phyloP scores from a whole-genome alignment of 2,888 invertebrate species.

The Tinea pellionella region DNA sequence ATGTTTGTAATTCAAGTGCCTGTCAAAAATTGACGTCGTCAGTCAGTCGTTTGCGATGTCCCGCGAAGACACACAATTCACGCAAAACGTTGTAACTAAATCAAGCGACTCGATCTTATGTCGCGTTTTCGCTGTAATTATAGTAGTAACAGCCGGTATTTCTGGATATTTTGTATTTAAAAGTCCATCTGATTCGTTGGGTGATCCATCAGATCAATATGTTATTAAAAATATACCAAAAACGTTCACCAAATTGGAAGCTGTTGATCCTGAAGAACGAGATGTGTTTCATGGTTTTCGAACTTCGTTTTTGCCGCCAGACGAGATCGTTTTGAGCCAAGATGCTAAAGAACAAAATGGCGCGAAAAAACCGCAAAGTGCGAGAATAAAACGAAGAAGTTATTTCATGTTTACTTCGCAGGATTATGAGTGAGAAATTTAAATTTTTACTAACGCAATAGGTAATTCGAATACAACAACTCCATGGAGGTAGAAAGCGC shows the following conservation, averaged over 20 bases:
- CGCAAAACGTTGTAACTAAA: background rate
- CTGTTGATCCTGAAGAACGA: constrained; percentile 63
- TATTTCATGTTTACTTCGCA: constrained; percentile 26
- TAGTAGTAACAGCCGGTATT: background rate
- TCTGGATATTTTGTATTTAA: constrained; percentile 28
- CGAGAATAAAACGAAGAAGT: constrained; percentile 47
- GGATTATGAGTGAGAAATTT: constrained; percentile 41
- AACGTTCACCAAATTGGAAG: constrained; percentile 44
- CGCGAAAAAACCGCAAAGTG: constrained; percentile 19
- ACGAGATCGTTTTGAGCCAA: constrained; percentile 54
- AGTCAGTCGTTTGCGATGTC: constrained; percentile 4
- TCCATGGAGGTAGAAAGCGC: too few relatives aligned
- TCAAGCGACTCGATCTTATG: background rate
- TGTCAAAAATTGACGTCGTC: background rate
- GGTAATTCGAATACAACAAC: too few relatives aligned
- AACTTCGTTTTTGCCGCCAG: constrained; percentile 72
- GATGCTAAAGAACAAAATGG: constrained; percentile 26
- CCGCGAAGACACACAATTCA: background rate
- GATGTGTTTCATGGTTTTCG: constrained; percentile 71
- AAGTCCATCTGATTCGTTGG: constrained; percentile 33
- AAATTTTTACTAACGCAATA: too few relatives aligned
- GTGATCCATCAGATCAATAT: constrained; percentile 47
- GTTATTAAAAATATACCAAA: constrained; percentile 45
- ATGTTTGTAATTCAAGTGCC: background rate
- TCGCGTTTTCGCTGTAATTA: background rate